Evolutionary conservation across 30 jellyfish, hydroid and myxozoan species (phyloP).

Genomic region (Morbakka virulenta): DNA sequence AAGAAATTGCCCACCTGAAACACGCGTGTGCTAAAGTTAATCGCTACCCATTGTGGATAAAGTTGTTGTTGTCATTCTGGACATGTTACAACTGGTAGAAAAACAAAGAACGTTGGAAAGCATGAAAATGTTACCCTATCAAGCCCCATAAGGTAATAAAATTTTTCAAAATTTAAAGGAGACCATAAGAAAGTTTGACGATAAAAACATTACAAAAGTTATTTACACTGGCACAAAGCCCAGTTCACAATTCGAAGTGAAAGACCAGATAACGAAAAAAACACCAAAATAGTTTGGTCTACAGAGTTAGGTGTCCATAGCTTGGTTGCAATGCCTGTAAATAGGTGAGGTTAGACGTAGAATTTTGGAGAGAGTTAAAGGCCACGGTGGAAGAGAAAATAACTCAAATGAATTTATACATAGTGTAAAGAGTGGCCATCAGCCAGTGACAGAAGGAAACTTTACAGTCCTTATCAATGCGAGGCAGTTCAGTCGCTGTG

Average conservation of each 20-base stretch:
- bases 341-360: neutral
- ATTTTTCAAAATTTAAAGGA: neutral
- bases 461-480: too few relatives aligned
- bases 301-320: neutral
- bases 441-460: neutral
- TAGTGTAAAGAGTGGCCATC: neutral
- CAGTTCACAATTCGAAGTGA: too few relatives aligned
- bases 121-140: too few relatives aligned
- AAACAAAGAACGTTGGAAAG: neutral
- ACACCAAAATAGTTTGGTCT: neutral
- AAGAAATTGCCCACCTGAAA: constrained; percentile 5
- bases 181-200: neutral
- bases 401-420: neutral
- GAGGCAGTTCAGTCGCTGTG: neutral
- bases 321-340: neutral
- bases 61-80: neutral
- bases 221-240: too few relatives aligned
- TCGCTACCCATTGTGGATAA: constrained; percentile 32
- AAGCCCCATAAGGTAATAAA: neutral
- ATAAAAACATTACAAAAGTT: neutral
- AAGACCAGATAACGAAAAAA: neutral
- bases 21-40: neutral
- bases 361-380: neutral
- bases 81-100: neutral
- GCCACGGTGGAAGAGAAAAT: constrained; percentile 5